Conservation (phyloP, 2,113 vertebrate species). For the Pluvianellus socialis region DNA sequence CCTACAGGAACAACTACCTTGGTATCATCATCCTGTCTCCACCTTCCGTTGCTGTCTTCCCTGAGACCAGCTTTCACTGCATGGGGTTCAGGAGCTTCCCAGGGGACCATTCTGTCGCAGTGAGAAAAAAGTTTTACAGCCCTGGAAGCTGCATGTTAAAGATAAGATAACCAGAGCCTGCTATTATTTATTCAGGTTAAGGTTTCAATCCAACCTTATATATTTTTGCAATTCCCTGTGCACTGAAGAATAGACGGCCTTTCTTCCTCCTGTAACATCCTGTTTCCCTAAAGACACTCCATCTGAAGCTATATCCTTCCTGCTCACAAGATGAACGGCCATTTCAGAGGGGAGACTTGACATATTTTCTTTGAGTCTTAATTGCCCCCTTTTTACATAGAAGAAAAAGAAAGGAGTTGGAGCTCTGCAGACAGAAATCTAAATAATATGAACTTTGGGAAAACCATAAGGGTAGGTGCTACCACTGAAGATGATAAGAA, state of each 20-base stretch:
- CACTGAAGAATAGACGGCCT: background rate
- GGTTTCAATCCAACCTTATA: background rate
- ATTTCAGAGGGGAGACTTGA: background rate
- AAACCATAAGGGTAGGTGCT: background rate
- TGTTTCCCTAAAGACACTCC: background rate
- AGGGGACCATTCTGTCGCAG: background rate
- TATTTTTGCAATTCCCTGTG: background rate
- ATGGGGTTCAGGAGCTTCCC: background rate
- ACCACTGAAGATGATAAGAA: background rate
- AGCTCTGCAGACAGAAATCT: background rate
- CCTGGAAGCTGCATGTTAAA: background rate
- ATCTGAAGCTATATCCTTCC: background rate
- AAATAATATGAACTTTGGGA: background rate
- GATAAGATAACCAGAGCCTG: background rate
- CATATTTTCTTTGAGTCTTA: background rate
- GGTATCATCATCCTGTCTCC: background rate
- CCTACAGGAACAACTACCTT: background rate
- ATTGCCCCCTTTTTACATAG: background rate
- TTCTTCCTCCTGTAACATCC: background rate
- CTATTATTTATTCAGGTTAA: background rate
- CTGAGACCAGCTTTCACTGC: background rate
- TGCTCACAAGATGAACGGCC: background rate
- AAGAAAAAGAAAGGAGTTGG: background rate
- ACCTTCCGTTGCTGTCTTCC: background rate
- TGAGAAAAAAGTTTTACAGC: background rate